These are phyloP conservation scores for Temnothorax longispinosus DNA, from an alignment of 1,140 invertebrate species.

Conservation along the genomic window DNA sequence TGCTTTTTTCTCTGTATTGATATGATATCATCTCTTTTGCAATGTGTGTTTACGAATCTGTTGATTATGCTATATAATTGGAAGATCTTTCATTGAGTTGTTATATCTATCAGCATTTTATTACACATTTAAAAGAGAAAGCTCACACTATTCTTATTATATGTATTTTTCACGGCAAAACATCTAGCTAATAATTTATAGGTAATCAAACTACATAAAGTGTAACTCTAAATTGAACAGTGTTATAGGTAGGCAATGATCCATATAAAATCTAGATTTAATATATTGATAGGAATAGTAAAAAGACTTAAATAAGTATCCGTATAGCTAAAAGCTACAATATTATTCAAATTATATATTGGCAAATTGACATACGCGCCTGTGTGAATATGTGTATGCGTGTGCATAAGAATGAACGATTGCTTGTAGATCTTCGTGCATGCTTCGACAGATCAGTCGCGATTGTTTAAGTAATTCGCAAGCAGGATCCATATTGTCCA, in stretches of 20 bases:
- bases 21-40: not conserved
- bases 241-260: conserved; percentile 54
- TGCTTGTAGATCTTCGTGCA: not conserved
- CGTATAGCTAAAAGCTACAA: not conserved
- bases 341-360: conserved; percentile 12
- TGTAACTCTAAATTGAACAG: conserved; percentile 64
- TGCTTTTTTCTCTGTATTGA: not conserved
- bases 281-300: conserved; percentile 66
- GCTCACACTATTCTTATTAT: not conserved
- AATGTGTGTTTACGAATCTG: not conserved
- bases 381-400: not conserved
- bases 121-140: not conserved
- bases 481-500: not conserved
- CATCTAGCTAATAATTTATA: conserved; percentile 30
- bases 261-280: conserved; percentile 62
- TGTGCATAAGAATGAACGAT: conserved; percentile 10
- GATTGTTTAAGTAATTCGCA: not conserved
- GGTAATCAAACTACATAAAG: conserved; percentile 1
- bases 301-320: conserved; percentile 56
- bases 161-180: conserved; percentile 14
- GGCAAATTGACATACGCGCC: not conserved
- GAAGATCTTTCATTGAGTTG: not conserved
- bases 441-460: not conserved
- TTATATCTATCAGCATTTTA: not conserved
- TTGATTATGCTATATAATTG: not conserved